Base-by-base conservation (phyloP, 2,888 invertebrate species). In the Suillia variegata region DNA sequence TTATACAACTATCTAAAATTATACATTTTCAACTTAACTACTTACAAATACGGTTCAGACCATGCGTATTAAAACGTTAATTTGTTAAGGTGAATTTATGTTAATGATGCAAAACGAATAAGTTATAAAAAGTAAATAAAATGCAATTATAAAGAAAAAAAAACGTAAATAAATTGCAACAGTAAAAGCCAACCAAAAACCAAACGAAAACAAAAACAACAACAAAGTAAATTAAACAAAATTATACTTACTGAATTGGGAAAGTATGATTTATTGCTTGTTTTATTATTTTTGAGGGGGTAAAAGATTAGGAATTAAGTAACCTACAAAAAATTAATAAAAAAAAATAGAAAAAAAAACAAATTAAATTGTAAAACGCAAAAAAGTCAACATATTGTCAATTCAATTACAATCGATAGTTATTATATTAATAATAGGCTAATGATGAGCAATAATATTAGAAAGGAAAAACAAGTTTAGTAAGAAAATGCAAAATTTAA, bases 321-420 rank as follows among this genome's bases (percentile, higher is more conserved):
- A 80, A 81, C 81, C 81, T 81, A 81, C 81, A 79, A 81, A 81
- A 76, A 80, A 81, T 74, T 72, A 74, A n/a, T n/a, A n/a, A n/a
- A n/a, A n/a, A n/a, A n/a, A n/a, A 66, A 73, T 73, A 74, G 70
- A 77, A 75, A 73, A 67, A 67, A 58, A 59, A 65, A 68, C 64
- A 77, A 72, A 74, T 68, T 67, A 70, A 65, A 73, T 56, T 33
- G 33, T 59, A 59, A 59, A 59, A 59, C 59, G 55, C 52, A 59
- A 59, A 59, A 55, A 55, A 50, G 21, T 52, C 21, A n/a, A 38
- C 6, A 38, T n/a, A 38, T 70, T 61, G 59, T 68, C 59, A 72
- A 65, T n/a, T 66, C 54, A 66, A 56, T 49, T 53, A 61, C 10
- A 47, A 53, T n/a, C n/a, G n/a, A n/a, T n/a, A n/a, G n/a, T n/a